These are phyloP conservation scores for Callospermophilus lateralis DNA, from an alignment of 2,113 vertebrate species.

Conservation along the genomic window DNA sequence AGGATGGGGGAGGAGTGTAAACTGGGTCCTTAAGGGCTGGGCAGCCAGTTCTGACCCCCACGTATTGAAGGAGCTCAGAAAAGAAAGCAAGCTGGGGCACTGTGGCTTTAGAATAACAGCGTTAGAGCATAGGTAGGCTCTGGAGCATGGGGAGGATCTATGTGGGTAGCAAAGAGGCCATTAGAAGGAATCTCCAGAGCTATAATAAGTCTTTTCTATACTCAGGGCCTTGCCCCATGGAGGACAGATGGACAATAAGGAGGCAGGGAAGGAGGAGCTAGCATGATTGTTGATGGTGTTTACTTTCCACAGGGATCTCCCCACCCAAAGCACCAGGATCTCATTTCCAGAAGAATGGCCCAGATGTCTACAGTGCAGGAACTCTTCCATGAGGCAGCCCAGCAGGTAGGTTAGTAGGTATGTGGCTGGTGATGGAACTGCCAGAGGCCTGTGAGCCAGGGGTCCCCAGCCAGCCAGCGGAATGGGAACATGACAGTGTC, in stretches of 20 bases:
- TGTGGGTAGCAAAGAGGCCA: neutral
- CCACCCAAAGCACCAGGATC: neutral
- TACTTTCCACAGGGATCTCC: conserved; percentile 33
- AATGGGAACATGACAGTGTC: neutral
- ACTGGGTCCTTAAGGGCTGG: neutral
- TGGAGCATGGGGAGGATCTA: neutral
- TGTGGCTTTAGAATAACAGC: neutral
- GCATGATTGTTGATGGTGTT: conserved; percentile 28
- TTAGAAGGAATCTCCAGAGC: neutral
- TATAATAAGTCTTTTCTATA: neutral
- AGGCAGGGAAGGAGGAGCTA: neutral
- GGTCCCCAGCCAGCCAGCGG: neutral
- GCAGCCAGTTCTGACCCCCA: neutral
- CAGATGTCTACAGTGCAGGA: conserved; percentile 88
- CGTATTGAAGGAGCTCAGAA: neutral
- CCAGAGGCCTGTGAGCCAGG: neutral
- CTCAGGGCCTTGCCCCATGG: neutral
- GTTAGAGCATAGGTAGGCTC: neutral
- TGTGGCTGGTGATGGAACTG: neutral
- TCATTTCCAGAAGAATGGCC: neutral
- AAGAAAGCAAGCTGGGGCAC: neutral
- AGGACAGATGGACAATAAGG: neutral
- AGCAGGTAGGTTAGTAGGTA: conserved; percentile 90
- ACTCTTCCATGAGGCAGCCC: conserved; percentile 96
- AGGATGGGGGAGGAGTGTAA: neutral